Evolutionary conservation across 2,888 invertebrate species (phyloP), one percentile per base, ranked within the genome.

Genomic region (Hanleya hanleyi): DNA sequence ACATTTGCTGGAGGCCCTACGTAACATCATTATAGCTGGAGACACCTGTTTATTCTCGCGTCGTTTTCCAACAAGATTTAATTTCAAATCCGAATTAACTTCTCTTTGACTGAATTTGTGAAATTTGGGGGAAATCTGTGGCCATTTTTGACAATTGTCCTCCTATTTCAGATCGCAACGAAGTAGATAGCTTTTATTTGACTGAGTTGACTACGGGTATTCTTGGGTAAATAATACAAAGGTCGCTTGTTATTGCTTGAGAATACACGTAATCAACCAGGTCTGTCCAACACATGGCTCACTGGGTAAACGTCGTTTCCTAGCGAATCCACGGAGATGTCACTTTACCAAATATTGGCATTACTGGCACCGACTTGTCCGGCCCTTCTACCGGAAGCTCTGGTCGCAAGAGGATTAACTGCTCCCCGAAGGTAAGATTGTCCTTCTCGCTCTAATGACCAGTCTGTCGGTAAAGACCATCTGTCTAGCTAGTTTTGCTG

Each of bases 141-240:
- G 7, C 57, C 22, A 29, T 18, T 22, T 57, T 15, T 57, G 12
- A 57, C 57, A 22, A 22, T 29, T 29, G 29, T 57, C 32, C 12
- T 22, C 57, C 32, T 26, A 57, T 57, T 57, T 57, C 57, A 57
- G 57, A 32, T 47, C n/a, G 47, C 32, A 57, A 57, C 15, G 29
- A 29, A 57, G 12, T 4, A 57, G 29, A 57, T 15, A 32, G 57
- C 22, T 4, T 18, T 15, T 29, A 18, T 51, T 57, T 57, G 57
- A 57, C 77, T 68, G 64, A 47, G 94, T 94, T 95, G 96, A 95
- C 95, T 95, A 96, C 96, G 96, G 94, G 97, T 97, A 97, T 97
- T 96, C 96, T 97, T 96, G 95, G 96, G 96, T 95, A 96, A 96
- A 96, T 96, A 96, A 96, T 96, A 96, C 96, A 95, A 94, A 94